Base-by-base conservation (phyloP, 2,888 invertebrate species). In the Cosmorhoe ocellata region DNA sequence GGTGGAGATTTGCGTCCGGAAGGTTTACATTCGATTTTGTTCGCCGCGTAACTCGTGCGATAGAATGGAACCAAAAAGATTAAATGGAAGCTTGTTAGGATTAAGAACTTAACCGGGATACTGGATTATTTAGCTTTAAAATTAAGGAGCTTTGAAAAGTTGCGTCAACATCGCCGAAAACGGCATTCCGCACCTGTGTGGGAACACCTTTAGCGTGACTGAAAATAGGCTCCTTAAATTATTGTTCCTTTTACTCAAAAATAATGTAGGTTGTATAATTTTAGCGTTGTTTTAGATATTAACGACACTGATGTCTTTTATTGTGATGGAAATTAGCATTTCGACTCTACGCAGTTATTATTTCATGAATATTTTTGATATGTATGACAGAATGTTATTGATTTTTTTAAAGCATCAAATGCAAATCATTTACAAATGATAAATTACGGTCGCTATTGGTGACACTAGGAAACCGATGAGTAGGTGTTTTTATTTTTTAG, bases 1-100 rank as follows among this genome's bases (percentile, higher is more conserved):
- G 44, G 42, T 51, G 39, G 40, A 43, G 39, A 44, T 30, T 47
- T 51, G 39, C 43, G 55, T 55, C 39, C 55, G 43, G 42, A 36
- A 26, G 8, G 31, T 51, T 43, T 24, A 39, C 3, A 9, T 24
- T 33, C 34, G 27, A 33, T 32, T 51, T 40, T 36, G 41, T 11
- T 41, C 31, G 33, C 13, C 32, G 7, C n/a, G 10, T 12, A n/a
- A 8, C 18, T 2, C 10, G 14, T 14, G 8, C 10, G n/a, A 18
- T n/a, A 4, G 18, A 2, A 18, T 18, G 18, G 33, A 42, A 14
- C 26, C 14, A 40, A 27, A 40, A 7, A 10, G 18, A 31, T 34
- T 28, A 27, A 34, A 51, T 41, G 31, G 26, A 41, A 45, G 45
- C 27, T 51, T 40, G n/a, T n/a, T n/a, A 46, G 22, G 30, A 33